A percentile compares a stretch with the other conserved stretches of the same genome.
These are phyloP conservation scores for Corythaixoides concolor DNA, from an alignment of 2,113 vertebrate species.

Conservation along the genomic window DNA sequence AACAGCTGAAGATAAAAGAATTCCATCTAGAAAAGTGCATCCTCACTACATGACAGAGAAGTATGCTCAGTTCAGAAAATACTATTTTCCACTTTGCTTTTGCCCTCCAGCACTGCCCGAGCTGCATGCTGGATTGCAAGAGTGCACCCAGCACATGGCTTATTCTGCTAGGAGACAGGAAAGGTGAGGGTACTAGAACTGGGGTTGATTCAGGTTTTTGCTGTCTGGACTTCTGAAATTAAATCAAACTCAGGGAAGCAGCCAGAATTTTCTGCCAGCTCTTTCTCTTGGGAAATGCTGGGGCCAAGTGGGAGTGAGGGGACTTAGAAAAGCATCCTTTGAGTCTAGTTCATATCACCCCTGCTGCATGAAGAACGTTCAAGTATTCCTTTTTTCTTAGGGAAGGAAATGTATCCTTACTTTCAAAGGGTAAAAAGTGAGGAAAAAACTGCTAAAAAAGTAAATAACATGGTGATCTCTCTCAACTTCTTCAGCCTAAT, in stretches of 20 bases:
- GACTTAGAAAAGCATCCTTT: not conserved
- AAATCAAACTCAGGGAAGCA: conserved; percentile 52
- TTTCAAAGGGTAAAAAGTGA: not conserved
- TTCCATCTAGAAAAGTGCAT: not conserved
- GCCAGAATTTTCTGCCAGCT: conserved; percentile 39
- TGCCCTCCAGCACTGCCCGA: not conserved
- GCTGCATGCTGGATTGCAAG: not conserved
- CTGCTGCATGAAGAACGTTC: not conserved
- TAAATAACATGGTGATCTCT: not conserved
- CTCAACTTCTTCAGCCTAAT: not conserved
- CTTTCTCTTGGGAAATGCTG: not conserved
- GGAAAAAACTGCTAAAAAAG: not conserved
- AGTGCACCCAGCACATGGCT: not conserved
- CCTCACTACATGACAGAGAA: not conserved
- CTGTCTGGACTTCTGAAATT: not conserved
- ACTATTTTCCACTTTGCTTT: not conserved
- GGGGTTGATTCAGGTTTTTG: not conserved
- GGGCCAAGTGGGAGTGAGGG: not conserved
- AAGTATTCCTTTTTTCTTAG: not conserved
- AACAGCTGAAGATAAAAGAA: not conserved
- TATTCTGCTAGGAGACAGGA: not conserved
- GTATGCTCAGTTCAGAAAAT: not conserved
- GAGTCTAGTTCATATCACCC: not conserved
- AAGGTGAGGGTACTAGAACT: not conserved
- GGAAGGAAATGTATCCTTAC: not conserved